Base-by-base conservation (phyloP, 1,140 invertebrate genomes). In the Potamilus streckersoni region DNA sequence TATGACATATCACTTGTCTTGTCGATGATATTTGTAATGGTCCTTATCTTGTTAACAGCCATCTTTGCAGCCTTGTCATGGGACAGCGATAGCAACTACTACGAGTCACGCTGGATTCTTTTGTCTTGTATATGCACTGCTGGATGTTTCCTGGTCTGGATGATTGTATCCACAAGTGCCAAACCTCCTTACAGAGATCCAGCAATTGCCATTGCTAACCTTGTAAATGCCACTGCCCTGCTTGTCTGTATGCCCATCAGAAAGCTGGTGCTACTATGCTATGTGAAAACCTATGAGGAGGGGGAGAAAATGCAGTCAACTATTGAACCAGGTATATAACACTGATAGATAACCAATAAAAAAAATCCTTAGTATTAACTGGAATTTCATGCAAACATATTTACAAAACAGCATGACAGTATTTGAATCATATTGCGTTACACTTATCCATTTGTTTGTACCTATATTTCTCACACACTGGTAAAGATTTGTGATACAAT, bases 61-160 rank as follows among this genome's bases (percentile, higher is more conserved):
- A 80, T 91, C 31, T 90, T 92, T 78, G 83, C 90, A 15, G 71
- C 88, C n/a, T 69, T 91, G 27, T 86, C 90, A 3, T 91, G 89
- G 89, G 85, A 90, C 69, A 86, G 82, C 71, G 84, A 88, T 19
- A 87, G 79, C 64, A 88, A 87, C 64, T 89, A 89, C 71, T 83
- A 81, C 27, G 91, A 92, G 79, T 89, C 91, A 0, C 84, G 91
- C 23, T 92, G 89, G 90, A 91, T 91, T 31, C 80, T 90, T 58
- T 80, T 86, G 13, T 85, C 86, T 20, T 82, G 84, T 19, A 71
- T 89, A 12, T 82, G 88, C 57, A 86, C 85, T 3, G 85, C 86
- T 57, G 84, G 89, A 1, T 86, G 88, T 65, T 90, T 90, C 84
- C 68, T 90, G 17, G 86, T 89, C 0, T 92, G 91, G 91, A 90